Evolutionary conservation across 2,888 invertebrate genomes (phyloP).

Genomic region (Graphium colonna): DNA sequence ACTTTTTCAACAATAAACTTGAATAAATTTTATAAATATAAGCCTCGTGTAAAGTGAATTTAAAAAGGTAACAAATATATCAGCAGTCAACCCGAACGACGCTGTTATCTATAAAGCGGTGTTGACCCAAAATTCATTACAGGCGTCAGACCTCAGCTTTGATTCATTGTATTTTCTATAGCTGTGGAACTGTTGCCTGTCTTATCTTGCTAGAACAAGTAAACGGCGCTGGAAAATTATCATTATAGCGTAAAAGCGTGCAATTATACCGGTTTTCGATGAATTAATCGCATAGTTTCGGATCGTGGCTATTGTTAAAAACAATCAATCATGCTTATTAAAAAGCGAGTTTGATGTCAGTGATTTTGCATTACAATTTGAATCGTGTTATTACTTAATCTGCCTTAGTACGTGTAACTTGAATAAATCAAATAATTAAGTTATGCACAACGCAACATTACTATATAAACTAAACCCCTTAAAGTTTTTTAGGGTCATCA

Average conservation of each 20-base stretch:
- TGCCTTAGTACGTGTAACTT: no score
- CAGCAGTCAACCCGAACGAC: no score
- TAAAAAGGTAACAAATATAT: no score
- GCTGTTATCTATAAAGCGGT: neutral
- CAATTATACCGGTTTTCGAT: neutral
- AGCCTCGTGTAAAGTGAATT: no score
- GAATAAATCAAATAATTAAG: neutral
- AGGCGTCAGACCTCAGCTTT: neutral
- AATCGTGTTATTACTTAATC: neutral
- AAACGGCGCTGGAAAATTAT: neutral
- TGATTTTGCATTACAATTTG: neutral
- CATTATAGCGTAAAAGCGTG: neutral
- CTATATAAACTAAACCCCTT: no score
- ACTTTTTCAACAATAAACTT: no score
- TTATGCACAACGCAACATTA: neutral
- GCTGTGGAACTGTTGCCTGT: neutral
- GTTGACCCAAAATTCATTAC: neutral
- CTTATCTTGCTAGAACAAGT: neutral
- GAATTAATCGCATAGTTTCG: constrained; percentile 1
- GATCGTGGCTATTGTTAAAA: constrained; percentile 6
- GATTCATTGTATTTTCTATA: neutral
- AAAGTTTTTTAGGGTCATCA: no score
- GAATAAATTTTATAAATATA: no score
- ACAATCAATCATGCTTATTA: neutral
- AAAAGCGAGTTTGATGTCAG: neutral